Evolutionary conservation across 2,797 vertebrate species (phyloP), one percentile per base, ranked within the genome.

Genomic region (Mus caroli): DNA sequence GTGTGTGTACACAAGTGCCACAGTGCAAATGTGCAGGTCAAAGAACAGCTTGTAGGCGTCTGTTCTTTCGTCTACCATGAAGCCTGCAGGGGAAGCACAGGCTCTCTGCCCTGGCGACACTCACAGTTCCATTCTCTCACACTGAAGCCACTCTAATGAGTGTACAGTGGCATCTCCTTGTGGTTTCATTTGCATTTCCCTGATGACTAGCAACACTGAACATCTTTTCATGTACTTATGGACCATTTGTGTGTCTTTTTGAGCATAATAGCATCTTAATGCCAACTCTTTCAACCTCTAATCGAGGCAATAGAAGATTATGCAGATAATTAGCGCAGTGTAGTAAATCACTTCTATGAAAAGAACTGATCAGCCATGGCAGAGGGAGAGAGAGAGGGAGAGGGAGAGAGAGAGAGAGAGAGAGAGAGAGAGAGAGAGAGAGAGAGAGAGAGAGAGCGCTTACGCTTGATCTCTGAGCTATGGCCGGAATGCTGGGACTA

Each of bases 171-270:
- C 37, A 54, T 82, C 82, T 91, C 84, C 94, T 50, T 90, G 94
- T 91, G 80, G 75, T 79, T 95, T 90, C 77, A 90, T 96, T 95
- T 96, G 92, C 92, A 93, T 95, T 92, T 96, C 80, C 87, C 77
- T 75, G 84, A 94, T 88, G 94, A 95, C 94, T 96, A 91, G 91
- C 54, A 85, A 91, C 78, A 92, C 43, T 83, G 93, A 92, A 67
- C 54, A 11, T 80, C 83, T 93, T 93, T 97, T 94, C 94, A 86
- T 8, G 17, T 83, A 75, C 85, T 85, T 93, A 86, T 24, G 69
- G 75, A 50, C 80, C 84, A 90, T 93, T 96, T 82, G 54, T 96
- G 50, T 75, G 67, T 95, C 83, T 90, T 89, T 93, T 86, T 79
- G 64, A 94, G 67, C 9, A 69, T 94, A 90, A 91, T 37, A 90